A percentile compares a stretch with the other conserved stretches of the same genome.
Evolutionary conservation across 1,140 invertebrate species (phyloP).

Genomic region (Pseudomyrmex sp.): DNA sequence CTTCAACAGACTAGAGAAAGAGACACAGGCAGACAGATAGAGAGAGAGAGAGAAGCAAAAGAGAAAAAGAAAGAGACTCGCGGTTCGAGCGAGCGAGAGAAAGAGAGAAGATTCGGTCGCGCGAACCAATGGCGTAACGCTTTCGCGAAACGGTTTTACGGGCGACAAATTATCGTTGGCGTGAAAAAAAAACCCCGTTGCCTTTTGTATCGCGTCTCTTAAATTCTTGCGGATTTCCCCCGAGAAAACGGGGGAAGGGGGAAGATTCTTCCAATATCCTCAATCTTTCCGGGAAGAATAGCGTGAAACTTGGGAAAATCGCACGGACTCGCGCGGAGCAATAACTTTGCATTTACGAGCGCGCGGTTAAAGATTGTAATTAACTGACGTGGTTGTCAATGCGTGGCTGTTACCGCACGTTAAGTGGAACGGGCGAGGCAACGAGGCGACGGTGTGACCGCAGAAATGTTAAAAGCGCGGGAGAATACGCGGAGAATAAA

Average conservation of each 20-base stretch:
- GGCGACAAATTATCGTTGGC: constrained; percentile 36
- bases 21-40: constrained; percentile 12
- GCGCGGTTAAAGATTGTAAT: background rate
- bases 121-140: constrained; percentile 63
- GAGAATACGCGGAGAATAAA: constrained; percentile 3
- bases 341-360: background rate
- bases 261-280: background rate
- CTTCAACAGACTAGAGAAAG: constrained; percentile 32
- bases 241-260: background rate
- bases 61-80: constrained; percentile 56
- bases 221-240: background rate
- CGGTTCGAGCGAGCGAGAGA: too few relatives aligned
- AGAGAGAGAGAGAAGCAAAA: constrained; percentile 26
- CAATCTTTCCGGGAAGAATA: background rate
- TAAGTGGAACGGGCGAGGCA: background rate
- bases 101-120: constrained; percentile 1
- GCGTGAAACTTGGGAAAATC: background rate
- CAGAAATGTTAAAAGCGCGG: constrained; percentile 13
- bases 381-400: background rate
- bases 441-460: constrained; percentile 1
- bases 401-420: background rate
- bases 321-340: background rate
- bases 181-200: background rate
- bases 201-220: background rate
- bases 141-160: constrained; percentile 41